Conservation (phyloP, 2,113 vertebrate species). For the Pycnonotus jocosus region DNA sequence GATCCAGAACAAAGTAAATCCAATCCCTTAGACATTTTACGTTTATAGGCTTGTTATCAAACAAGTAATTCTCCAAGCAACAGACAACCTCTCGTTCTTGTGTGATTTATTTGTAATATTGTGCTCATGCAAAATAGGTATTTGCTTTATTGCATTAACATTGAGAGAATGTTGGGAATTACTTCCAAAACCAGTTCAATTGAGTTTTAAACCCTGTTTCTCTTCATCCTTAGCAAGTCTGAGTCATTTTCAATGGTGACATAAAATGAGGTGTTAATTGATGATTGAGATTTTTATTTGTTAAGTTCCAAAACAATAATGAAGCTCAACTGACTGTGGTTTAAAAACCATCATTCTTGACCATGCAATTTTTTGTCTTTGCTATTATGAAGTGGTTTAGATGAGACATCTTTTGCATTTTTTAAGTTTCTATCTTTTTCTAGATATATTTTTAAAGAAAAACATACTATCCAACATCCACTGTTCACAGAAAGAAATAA, state of each 20-base stretch:
- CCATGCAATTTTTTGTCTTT: constrained; percentile 69
- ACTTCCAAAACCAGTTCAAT: constrained; percentile 34
- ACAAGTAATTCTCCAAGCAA: constrained; percentile 70
- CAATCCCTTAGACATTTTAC: constrained; percentile 56
- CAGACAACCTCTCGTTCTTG: constrained; percentile 60
- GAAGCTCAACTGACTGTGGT: constrained; percentile 46
- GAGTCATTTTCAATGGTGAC: constrained; percentile 37
- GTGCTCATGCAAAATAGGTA: constrained; percentile 77
- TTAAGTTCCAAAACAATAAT: constrained; percentile 43
- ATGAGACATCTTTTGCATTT: constrained; percentile 10
- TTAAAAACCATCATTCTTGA: constrained; percentile 54
- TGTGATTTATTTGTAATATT: constrained; percentile 72
- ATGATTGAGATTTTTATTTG: constrained; percentile 32
- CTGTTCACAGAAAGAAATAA: constrained; percentile 68
- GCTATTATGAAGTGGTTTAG: constrained; percentile 52
- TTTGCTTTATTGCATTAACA: constrained; percentile 76
- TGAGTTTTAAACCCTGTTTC: constrained; percentile 58
- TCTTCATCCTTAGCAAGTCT: constrained; percentile 41
- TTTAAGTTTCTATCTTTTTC: constrained; percentile 21
- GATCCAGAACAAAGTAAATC: constrained; percentile 64
- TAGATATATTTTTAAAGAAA: constrained; percentile 55
- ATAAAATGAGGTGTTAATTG: constrained; percentile 27
- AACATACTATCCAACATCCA: constrained; percentile 66
- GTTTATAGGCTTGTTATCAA: constrained; percentile 59
- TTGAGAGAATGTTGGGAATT: constrained; percentile 55